Base-by-base conservation (phyloP, 2,113 vertebrate species). In the Salvelinus sp. region DNA sequence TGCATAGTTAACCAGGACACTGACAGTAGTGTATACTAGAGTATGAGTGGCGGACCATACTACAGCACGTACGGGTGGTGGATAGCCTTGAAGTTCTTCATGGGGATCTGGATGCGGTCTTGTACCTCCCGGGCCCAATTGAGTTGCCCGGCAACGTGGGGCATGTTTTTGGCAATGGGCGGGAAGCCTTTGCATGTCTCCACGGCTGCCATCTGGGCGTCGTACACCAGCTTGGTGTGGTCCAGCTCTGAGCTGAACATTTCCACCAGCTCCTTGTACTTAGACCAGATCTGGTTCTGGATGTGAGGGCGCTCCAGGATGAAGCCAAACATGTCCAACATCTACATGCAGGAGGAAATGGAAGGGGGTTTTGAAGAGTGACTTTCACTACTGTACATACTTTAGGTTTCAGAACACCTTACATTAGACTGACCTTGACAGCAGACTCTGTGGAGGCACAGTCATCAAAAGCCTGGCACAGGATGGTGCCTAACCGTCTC, bases 51-150 rank as follows among this genome's bases (percentile, higher is more conserved):
- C 2, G 58, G 58, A 62, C 6, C 6, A 62, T 62, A 9, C 58
- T 62, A 62, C 6, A 33, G 28, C 44, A 90, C 94, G 48, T 90
- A 95, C 94, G 86, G 91, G 70, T 94, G 92, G 0, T 77, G 3
- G 0, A 94, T 85, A 80, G 84, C 62, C 3, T 83, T 67, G 48
- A 95, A 9, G 54, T 90, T 80, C 65, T 25, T 75, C 89, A 74
- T 83, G 0, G 78, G 79, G 0, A 13, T 76, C 82, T 93, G 84
- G 50, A 95, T 88, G 64, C 93, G 83, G 83, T 90, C 89, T 86
- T 92, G 91, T 58, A 95, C 76, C 87, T 93, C 93, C 82, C 93
- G 88, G 44, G 92, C 85, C 94, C 94, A 94, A 33, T 89, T 83
- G 62, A 95, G 87, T 82, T 89, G 88, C 44, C 93, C 86, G 0